Base-by-base conservation (phyloP, 1,140 invertebrate species). In the Vanessa tameamea region DNA sequence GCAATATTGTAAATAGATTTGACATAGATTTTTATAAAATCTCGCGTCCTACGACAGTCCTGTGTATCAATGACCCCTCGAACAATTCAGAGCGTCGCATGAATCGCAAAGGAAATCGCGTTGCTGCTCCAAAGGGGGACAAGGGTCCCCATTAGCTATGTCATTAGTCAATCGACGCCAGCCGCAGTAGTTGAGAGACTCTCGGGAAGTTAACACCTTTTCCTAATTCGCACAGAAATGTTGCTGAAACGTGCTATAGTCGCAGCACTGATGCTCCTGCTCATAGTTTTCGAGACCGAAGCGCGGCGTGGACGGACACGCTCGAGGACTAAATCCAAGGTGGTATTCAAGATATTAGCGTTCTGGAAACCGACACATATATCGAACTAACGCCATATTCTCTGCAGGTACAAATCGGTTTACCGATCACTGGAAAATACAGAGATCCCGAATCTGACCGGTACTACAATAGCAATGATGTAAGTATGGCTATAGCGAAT, bases 401-500 rank as follows among this genome's bases (percentile, higher is more conserved):
- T 48, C 31, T 13, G 70, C 89, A 96, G 92, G 95, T 97, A 47
- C 96, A 97, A 94, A 96, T 97, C 74, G 96, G 96, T 53, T 90
- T 97, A 71, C 97, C 97, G 1, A 96, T 97, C 37, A 97, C 97
- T 15, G 97, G 97, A 65, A 97, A 97, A 92, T 97, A 97, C 79
- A 93, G 96, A 75, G 96, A 97, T 93, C 96, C 96, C 2, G 97
- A 97, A 87, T 96, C 96, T 5, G 96, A 97, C 92, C 95, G 97
- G 80, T 97, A 97, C 86, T 98, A 97, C 89, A 97, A 97, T 80
- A 97, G 97, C 79, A 95, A 97, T 68, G 95, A 97, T 87, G 97
- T 97, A 93, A 95, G 95, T 95, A 55, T 13, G 61, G 51, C 64
- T 15, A 31, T 16, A 23, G 66, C 61, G 67, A 69, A 65, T 47